These are phyloP conservation scores for Podarcis cretensis DNA, from an alignment of 2,113 vertebrate species.

Conservation along the genomic window DNA sequence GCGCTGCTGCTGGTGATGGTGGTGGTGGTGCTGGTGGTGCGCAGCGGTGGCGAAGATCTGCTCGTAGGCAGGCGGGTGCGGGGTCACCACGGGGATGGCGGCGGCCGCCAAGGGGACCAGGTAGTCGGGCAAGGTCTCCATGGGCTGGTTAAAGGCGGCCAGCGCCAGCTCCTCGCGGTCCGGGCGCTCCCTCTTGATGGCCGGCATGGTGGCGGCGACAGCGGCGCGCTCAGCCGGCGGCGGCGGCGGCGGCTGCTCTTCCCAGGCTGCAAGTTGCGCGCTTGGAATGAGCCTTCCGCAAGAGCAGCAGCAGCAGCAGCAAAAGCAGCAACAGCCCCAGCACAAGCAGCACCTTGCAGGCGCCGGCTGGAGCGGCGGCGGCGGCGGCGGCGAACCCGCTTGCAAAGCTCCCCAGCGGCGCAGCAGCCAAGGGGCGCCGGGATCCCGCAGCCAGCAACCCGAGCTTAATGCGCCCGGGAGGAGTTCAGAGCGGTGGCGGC, in stretches of 20 bases:
- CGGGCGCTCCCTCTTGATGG: slow-evolving; percentile 94
- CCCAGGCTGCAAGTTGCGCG: slow-evolving; percentile 73
- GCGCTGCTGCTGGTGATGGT: neutral
- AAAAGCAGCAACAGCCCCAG: neutral
- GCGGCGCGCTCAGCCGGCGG: slow-evolving; percentile 72
- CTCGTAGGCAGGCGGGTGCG: slow-evolving; percentile 85
- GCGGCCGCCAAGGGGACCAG: slow-evolving; percentile 88
- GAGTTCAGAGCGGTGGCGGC: slow-evolving; percentile 66
- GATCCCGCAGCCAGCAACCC: slow-evolving; percentile 57
- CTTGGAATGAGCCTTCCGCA: slow-evolving; percentile 44
- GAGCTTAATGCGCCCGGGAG: slow-evolving; percentile 50
- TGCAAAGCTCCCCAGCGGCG: slow-evolving; percentile 59
- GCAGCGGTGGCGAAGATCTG: slow-evolving; percentile 83
- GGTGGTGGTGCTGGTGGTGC: slow-evolving; percentile 71
- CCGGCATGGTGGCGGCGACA: slow-evolving; percentile 86
- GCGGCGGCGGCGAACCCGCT: neutral
- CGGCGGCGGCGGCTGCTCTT: slow-evolving; percentile 68
- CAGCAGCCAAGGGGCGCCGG: slow-evolving; percentile 27
- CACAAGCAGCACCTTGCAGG: slow-evolving; percentile 55
- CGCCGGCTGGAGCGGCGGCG: slow-evolving; percentile 50
- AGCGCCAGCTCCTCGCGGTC: slow-evolving; percentile 93
- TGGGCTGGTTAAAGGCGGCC: slow-evolving; percentile 88
- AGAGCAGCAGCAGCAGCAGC: slow-evolving; percentile 41
- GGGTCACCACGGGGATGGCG: slow-evolving; percentile 88
- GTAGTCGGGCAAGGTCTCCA: slow-evolving; percentile 81